phyloP scores from a whole-genome alignment of 1,140 invertebrate genomes.

The Leptinotarsa undecemlineata region DNA sequence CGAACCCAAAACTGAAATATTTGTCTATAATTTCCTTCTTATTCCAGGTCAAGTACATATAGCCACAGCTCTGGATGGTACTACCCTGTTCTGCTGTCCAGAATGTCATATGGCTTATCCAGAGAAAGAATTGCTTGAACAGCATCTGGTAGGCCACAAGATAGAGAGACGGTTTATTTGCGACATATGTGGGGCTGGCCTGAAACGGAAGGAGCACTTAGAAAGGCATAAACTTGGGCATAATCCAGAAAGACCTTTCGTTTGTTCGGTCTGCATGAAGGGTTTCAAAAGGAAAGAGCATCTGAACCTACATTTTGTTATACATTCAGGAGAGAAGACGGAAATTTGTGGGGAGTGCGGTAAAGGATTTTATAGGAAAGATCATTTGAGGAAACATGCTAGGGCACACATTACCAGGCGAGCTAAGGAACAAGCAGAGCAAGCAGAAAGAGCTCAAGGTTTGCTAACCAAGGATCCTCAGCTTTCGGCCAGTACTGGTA shows the following conservation, averaged over 20 bases:
- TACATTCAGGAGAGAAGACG: constrained; percentile 80
- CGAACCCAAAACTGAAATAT: too few relatives aligned
- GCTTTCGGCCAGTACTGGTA: constrained; percentile 27
- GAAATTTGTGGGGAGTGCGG: constrained; percentile 68
- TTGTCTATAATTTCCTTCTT: not conserved
- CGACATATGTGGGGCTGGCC: constrained; percentile 66
- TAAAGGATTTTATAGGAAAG: constrained; percentile 80
- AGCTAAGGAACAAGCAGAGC: constrained; percentile 65
- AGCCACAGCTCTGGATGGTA: constrained; percentile 71
- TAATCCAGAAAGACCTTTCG: constrained; percentile 76
- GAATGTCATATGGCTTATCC: constrained; percentile 80
- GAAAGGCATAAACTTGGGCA: constrained; percentile 78
- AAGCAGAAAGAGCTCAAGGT: constrained; percentile 38
- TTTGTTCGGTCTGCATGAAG: constrained; percentile 76
- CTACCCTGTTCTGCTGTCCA: constrained; percentile 75
- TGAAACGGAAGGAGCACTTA: constrained; percentile 79
- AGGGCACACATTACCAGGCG: constrained; percentile 73
- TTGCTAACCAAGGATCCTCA: constrained; percentile 25
- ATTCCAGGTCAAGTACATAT: constrained; percentile 66
- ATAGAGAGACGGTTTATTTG: constrained; percentile 71
- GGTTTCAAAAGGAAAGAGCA: constrained; percentile 82
- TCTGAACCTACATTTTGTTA: constrained; percentile 77
- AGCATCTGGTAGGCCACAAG: constrained; percentile 75
- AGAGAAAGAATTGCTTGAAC: constrained; percentile 74
- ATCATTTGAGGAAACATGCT: constrained; percentile 77